phyloP scores from a whole-genome alignment of 2,113 vertebrate species.

The Thalassoma bifasciatum region DNA sequence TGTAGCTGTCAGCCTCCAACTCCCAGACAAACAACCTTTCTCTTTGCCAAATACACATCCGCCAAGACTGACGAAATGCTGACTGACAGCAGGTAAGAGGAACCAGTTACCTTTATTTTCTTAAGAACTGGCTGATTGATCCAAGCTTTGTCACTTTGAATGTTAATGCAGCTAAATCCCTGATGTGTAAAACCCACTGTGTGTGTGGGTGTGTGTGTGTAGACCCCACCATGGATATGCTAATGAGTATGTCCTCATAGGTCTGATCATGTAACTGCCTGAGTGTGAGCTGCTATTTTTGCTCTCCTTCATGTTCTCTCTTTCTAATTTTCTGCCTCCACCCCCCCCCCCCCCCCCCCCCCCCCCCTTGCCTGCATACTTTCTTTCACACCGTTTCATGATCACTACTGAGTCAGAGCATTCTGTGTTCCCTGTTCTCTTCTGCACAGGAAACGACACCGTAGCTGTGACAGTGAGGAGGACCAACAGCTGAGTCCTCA shows the following conservation, averaged over 20 bases:
- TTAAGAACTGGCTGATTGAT: neutral
- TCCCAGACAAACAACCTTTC: conserved; percentile 32
- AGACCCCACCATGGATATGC: conserved; percentile 7
- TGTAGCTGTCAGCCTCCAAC: conserved; percentile 29
- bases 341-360: neutral
- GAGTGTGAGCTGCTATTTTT: conserved; percentile 70
- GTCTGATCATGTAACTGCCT: conserved; percentile 59
- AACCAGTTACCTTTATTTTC: neutral
- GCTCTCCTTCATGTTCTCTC: conserved; percentile 53
- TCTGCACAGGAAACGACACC: conserved; percentile 90
- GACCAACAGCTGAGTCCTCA: conserved; percentile 85
- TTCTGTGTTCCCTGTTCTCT: neutral
- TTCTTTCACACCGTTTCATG: conserved; percentile 26
- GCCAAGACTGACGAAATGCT: conserved; percentile 64
- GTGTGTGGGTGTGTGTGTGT: neutral
- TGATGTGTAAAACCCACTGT: neutral
- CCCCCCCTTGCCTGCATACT: conserved; percentile 20
- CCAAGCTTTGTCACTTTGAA: neutral
- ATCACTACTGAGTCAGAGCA: neutral
- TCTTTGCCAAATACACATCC: conserved; percentile 39
- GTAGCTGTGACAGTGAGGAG: conserved; percentile 89
- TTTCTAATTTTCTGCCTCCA: conserved; percentile 33
- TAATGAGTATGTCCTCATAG: conserved; percentile 36
- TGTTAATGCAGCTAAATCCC: neutral
- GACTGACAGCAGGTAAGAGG: conserved; percentile 74